Percentiles rank a stretch among this genome's conserved stretches.
These are phyloP conservation scores for Syngnathus typhle DNA, from an alignment of 2,113 vertebrate genomes.

Conservation along the genomic window DNA sequence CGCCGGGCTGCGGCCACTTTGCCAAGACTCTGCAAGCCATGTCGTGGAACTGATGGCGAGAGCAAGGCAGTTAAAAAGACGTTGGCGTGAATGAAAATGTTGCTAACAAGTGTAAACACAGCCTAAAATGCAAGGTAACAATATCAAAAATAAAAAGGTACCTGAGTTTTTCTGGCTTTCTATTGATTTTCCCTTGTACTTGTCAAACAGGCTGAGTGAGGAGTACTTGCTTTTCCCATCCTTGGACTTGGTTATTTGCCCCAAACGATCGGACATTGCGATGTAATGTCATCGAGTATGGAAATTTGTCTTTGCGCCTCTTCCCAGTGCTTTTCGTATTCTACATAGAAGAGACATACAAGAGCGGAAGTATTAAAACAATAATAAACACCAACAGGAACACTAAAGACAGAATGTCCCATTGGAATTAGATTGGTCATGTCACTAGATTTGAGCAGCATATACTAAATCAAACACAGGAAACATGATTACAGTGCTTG, in stretches of 20 bases:
- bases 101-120: neutral
- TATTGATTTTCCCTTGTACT: slow-evolving; percentile 99
- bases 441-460: neutral
- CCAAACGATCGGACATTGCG: slow-evolving; percentile 99
- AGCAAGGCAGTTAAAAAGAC: neutral
- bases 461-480: neutral
- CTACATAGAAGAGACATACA: slow-evolving; percentile 28
- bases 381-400: neutral
- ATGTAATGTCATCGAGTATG: slow-evolving; percentile 99
- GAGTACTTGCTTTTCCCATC: slow-evolving; percentile 99
- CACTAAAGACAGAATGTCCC: neutral
- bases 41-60: slow-evolving; percentile 90
- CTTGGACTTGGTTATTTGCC: slow-evolving; percentile 99
- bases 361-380: slow-evolving; percentile 6
- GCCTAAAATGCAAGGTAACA: neutral
- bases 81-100: neutral
- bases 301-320: slow-evolving; percentile 93
- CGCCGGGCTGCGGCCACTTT: slow-evolving; percentile 99
- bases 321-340: slow-evolving; percentile 82
- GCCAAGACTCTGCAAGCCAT: slow-evolving; percentile 99
- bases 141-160: slow-evolving; percentile 53
- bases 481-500: neutral
- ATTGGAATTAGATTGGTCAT: neutral
- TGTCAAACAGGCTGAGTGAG: slow-evolving; percentile 99
- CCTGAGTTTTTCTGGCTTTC: slow-evolving; percentile 95